phyloP scores from a whole-genome alignment of 23 tunicate species.

The Styela clava region DNA sequence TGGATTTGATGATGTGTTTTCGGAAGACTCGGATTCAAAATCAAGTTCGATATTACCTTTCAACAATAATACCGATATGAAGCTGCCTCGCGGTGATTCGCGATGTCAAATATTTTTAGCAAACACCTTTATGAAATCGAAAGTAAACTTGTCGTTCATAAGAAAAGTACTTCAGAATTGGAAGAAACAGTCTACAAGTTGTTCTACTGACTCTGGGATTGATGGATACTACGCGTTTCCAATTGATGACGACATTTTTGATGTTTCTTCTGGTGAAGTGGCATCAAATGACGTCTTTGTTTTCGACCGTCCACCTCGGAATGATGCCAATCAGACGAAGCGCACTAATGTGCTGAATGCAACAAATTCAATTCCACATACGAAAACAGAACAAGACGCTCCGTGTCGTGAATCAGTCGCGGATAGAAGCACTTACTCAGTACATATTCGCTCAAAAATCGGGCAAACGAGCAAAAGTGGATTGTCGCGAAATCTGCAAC shows the following conservation, averaged over 20 bases:
- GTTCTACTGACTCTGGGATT: neutral
- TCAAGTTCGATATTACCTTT: neutral
- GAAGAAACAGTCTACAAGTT: neutral
- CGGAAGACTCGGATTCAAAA: neutral
- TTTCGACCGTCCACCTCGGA: neutral
- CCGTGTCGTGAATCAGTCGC: neutral
- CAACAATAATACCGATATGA: neutral
- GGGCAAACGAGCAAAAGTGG: neutral
- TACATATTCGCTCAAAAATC: neutral
- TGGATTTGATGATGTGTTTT: neutral
- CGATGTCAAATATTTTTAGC: neutral
- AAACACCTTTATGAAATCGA: neutral
- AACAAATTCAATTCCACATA: neutral
- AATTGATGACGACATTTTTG: conserved; percentile 18
- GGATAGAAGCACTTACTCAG: neutral
- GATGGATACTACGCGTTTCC: conserved; percentile 23
- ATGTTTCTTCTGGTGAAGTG: neutral
- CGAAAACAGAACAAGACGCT: neutral
- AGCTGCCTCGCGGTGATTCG: neutral
- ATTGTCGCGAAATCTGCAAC: neutral
- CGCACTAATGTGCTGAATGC: neutral
- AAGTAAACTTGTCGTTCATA: neutral
- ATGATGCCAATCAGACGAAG: neutral
- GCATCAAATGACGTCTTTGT: neutral
- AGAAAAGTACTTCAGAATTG: neutral